phyloP scores from a whole-genome alignment of 2,113 vertebrate species.

The Hyperopisus bebe region DNA sequence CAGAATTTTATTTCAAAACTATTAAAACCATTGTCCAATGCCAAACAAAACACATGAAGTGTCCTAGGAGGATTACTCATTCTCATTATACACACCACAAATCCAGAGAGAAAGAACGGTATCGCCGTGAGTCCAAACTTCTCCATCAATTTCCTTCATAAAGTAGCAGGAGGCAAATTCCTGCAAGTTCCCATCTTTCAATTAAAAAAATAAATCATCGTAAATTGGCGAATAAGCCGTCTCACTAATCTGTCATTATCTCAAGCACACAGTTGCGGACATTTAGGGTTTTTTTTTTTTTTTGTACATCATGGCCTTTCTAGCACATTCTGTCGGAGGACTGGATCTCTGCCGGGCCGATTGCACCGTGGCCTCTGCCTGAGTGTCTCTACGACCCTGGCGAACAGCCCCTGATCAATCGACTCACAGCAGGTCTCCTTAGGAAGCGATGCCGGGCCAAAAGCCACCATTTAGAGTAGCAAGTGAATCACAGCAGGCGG shows the following conservation, averaged over 20 bases:
- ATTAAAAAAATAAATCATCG: slow-evolving; percentile 20
- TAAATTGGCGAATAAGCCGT: neutral
- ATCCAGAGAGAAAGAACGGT: neutral
- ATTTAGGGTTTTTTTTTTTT: neutral
- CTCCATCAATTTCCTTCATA: neutral
- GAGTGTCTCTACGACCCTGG: neutral
- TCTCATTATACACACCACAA: neutral
- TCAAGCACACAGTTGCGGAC: slow-evolving; percentile 35
- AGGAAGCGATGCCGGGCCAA: neutral
- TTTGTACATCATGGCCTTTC: neutral
- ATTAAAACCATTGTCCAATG: neutral
- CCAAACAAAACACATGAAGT: neutral
- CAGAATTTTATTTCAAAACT: neutral
- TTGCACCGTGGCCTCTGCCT: neutral
- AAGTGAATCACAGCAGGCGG: neutral
- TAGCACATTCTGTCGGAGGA: slow-evolving; percentile 41
- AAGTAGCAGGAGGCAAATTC: neutral
- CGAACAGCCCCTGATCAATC: neutral
- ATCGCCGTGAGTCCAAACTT: neutral
- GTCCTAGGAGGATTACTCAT: neutral
- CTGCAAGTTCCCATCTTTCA: slow-evolving; percentile 17
- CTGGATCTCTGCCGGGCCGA: slow-evolving; percentile 39
- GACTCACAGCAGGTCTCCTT: neutral
- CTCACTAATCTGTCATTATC: slow-evolving; percentile 41
- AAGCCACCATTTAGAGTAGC: neutral